Evolutionary conservation across 2,113 vertebrate species (phyloP).

Genomic region (Odontesthes bonariensis): DNA sequence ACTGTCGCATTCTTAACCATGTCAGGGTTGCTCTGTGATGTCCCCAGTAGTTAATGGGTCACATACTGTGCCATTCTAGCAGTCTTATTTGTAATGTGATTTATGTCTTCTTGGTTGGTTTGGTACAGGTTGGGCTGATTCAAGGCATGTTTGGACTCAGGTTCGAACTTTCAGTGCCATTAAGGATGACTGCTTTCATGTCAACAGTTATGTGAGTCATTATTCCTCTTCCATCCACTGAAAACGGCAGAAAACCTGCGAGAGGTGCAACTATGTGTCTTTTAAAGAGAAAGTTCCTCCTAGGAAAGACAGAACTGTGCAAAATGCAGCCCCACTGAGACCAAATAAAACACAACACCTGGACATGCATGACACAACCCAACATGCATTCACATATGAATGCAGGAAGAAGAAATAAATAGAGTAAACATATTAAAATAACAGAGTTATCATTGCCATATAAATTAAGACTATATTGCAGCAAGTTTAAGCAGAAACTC

Average conservation of each 20-base stretch:
- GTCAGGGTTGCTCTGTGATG: conserved; percentile 37
- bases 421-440: conserved; percentile 89
- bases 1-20: conserved; percentile 52
- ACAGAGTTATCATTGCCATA: conserved; percentile 68
- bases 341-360: conserved; percentile 63
- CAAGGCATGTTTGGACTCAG: conserved; percentile 40
- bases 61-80: conserved; percentile 14
- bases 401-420: conserved; percentile 94
- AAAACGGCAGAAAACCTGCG: conserved; percentile 59
- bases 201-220: conserved; percentile 65
- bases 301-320: conserved; percentile 85
- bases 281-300: conserved; percentile 61
- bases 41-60: conserved; percentile 25
- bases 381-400: conserved; percentile 77
- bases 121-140: conserved; percentile 5
- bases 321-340: conserved; percentile 76
- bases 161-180: conserved; percentile 22
- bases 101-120: neutral
- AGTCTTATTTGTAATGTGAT: conserved; percentile 3
- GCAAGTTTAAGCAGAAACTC: conserved; percentile 65
- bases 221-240: conserved; percentile 64
- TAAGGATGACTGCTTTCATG: conserved; percentile 30
- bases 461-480: conserved; percentile 83
- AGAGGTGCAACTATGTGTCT: conserved; percentile 34
- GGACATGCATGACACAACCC: conserved; percentile 77